Evolutionary conservation across 2,113 vertebrate species (phyloP), one percentile per base, ranked within the genome.

Genomic region (Eulemur rufifrons): DNA sequence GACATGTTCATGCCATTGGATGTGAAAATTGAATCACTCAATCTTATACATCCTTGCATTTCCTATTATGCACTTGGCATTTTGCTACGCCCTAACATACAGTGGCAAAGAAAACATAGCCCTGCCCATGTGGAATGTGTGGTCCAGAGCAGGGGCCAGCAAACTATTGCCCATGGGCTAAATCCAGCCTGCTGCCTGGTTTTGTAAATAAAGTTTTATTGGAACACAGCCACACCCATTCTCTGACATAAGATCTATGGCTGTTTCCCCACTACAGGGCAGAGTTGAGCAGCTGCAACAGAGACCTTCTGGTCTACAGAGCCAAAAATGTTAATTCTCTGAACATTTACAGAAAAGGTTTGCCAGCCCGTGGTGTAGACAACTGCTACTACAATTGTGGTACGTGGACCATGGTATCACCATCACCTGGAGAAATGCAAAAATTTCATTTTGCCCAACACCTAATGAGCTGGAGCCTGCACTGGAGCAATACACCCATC

Each of bases 121-220:
- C n/a, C 20, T 34, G n/a, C 5, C 64, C 9, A 63, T 8, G 1
- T 5, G 25, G 47, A 21, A 34, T 11, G 2, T 66, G 9, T 7
- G 12, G 29, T 56, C 37, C 6, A 63, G 39, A 61, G 25, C 6
- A 17, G 47, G 45, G 39, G 34, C n/a, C 39, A 86, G n/a, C 29
- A 47, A 69, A 32, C 32, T 71, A 39, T n/a, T 59, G 50, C n/a
- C 18, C 74, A n/a, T 8, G 8, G 66, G 18, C 39, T 71, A 52
- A 76, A 77, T 68, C 50, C 37, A 94, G 54, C 45, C 29, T 29
- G 56, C 23, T 9, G 42, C 27, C 54, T 78, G 45, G 18, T 78
- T 54, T 68, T 64, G 34, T 85, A 47, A 95, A 82, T 82, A 82
- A 93, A 82, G 32, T 56, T 95, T 95, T 85, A 68, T 59, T 74